These are phyloP conservation scores for Chelonus formosanus DNA, from an alignment of 2,888 invertebrate species.

Conservation along the genomic window DNA sequence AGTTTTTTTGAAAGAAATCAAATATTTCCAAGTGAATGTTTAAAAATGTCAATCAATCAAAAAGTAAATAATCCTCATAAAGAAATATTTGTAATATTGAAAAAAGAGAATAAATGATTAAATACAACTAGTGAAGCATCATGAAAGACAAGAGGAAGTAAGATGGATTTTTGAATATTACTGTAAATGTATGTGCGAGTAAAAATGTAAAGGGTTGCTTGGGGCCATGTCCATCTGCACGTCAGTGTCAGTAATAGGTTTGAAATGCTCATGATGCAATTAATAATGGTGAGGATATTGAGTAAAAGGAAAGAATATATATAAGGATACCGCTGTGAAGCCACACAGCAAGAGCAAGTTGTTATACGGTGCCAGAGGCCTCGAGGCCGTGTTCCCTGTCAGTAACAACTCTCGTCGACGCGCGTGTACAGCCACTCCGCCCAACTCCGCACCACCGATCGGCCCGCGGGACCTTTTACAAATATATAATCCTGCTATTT, in stretches of 20 bases:
- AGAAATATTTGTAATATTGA: no score
- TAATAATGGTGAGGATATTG: constrained; percentile 11
- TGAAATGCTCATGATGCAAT: constrained; percentile 12
- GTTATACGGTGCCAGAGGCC: constrained; percentile 15
- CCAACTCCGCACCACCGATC: constrained; percentile 1
- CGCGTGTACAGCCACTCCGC: constrained; percentile 11
- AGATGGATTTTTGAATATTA: no score
- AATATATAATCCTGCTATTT: constrained; percentile 29
- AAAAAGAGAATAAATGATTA: no score
- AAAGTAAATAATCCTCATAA: no score
- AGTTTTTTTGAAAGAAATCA: neutral
- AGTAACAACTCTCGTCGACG: constrained; percentile 22
- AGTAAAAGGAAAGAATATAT: constrained; percentile 3
- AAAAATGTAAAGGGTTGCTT: no score
- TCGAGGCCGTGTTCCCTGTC: constrained; percentile 16
- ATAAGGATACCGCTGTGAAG: neutral
- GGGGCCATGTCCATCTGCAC: no score
- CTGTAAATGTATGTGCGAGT: no score
- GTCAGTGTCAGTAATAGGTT: constrained; percentile 9
- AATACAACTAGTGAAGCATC: no score
- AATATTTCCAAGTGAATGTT: neutral
- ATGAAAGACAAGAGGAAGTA: no score
- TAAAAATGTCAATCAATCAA: neutral
- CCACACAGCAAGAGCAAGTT: constrained; percentile 14
- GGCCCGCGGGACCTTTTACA: constrained; percentile 21